These are phyloP conservation scores for Ciconia boyciana DNA, from an alignment of 2,113 vertebrate species.

Conservation along the genomic window DNA sequence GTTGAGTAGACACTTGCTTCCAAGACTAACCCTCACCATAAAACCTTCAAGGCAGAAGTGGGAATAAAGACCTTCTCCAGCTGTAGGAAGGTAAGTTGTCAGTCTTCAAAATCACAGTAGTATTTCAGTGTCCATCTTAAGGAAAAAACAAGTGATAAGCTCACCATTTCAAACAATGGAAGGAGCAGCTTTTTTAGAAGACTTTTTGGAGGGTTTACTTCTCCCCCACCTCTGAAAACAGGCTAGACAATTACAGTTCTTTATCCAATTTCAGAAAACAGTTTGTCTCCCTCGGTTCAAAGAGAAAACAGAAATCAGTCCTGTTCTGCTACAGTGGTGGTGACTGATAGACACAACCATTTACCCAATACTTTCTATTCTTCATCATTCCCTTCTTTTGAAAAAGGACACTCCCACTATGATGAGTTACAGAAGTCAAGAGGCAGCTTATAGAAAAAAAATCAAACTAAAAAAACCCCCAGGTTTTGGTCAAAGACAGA, in stretches of 20 bases:
- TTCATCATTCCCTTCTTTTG: not conserved
- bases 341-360: not conserved
- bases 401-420: not conserved
- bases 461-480: not conserved
- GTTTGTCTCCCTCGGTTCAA: not conserved
- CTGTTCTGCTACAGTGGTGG: not conserved
- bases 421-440: not conserved
- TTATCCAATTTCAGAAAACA: not conserved
- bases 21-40: not conserved
- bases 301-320: not conserved
- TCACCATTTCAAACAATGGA: not conserved
- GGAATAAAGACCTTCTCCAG: not conserved
- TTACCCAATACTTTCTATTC: not conserved
- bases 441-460: not conserved
- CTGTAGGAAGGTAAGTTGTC: not conserved
- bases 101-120: not conserved
- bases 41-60: not conserved
- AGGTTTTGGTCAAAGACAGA: not conserved
- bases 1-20: not conserved
- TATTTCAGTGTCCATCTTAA: not conserved
- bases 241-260: not conserved
- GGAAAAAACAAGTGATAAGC: not conserved
- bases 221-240: not conserved
- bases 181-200: not conserved
- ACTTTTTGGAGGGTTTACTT: not conserved